A percentile compares a stretch with the other conserved stretches of the same genome.
Evolutionary conservation across 2,888 invertebrate genomes (phyloP).

Genomic region (Caenorhabditis sp.): DNA sequence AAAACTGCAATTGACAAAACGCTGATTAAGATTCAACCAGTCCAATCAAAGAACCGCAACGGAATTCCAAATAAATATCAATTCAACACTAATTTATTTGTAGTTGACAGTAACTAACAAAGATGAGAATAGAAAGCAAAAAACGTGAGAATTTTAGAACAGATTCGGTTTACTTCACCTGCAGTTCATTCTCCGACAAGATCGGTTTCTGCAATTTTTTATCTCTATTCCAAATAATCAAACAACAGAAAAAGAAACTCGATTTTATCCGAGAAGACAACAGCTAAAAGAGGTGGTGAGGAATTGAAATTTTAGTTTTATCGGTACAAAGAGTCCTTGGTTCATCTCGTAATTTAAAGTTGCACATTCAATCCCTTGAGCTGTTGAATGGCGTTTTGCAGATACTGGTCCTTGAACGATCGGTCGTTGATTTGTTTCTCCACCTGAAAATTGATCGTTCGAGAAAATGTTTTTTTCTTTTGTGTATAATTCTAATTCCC

Average conservation of each 20-base stretch:
- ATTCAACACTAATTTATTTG: slow-evolving; percentile 60
- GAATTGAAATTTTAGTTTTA: slow-evolving; percentile 54
- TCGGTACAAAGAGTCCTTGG: slow-evolving; percentile 52
- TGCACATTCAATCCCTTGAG: slow-evolving; percentile 78
- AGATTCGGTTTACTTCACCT: slow-evolving; percentile 40
- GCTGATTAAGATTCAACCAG: background rate
- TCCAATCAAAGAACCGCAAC: background rate
- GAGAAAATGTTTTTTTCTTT: background rate
- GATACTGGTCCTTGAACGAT: slow-evolving; percentile 81
- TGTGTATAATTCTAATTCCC: no score
- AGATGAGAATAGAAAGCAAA: background rate
- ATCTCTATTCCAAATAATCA: slow-evolving; percentile 48
- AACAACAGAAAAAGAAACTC: slow-evolving; percentile 60
- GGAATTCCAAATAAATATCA: background rate
- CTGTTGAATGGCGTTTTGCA: slow-evolving; percentile 81
- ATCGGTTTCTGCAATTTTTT: slow-evolving; percentile 59
- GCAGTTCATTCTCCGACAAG: slow-evolving; percentile 40
- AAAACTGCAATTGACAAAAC: background rate
- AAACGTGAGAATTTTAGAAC: background rate
- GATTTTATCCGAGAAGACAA: slow-evolving; percentile 60
- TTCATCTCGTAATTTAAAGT: slow-evolving; percentile 65
- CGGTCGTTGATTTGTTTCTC: slow-evolving; percentile 79
- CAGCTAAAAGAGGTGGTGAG: slow-evolving; percentile 59
- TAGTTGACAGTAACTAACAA: slow-evolving; percentile 44
- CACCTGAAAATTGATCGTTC: slow-evolving; percentile 69